A percentile compares a stretch with the other conserved stretches of the same genome.
phyloP scores from a whole-genome alignment of 2,797 vertebrate genomes.

The Dicrostonyx torquatus region DNA sequence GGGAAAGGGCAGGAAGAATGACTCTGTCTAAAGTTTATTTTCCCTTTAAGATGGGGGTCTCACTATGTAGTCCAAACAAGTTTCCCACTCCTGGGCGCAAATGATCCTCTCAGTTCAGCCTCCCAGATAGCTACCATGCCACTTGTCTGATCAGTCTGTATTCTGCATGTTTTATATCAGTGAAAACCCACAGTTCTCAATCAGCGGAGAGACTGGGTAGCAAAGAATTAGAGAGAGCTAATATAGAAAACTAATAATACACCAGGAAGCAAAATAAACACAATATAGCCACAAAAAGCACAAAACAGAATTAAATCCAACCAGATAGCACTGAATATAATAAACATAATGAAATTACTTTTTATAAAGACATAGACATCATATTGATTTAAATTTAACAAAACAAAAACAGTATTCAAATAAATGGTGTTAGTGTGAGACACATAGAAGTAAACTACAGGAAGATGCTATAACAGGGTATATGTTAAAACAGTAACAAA shows the following conservation, averaged over 20 bases:
- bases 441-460: not conserved
- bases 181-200: slow-evolving; percentile 38
- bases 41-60: not conserved
- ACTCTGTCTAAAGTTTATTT: not conserved
- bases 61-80: not conserved
- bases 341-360: slow-evolving; percentile 14
- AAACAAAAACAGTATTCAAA: slow-evolving; percentile 5
- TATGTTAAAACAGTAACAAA: slow-evolving; percentile 32
- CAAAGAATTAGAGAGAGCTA: not conserved
- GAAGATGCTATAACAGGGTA: not conserved
- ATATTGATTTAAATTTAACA: not conserved
- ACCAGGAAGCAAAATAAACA: not conserved
- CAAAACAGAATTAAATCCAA: slow-evolving; percentile 21
- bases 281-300: not conserved
- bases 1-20: not conserved
- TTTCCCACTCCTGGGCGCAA: not conserved
- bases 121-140: not conserved
- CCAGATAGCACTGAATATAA: slow-evolving; percentile 4
- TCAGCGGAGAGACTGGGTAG: not conserved
- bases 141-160: not conserved
- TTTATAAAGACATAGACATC: slow-evolving; percentile 8
- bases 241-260: slow-evolving; percentile 9
- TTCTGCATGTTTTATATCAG: slow-evolving; percentile 28
- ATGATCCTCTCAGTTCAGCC: not conserved
- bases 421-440: not conserved